These are phyloP conservation scores for Limnothrissa miodon DNA, from an alignment of 2,113 vertebrate genomes.

Conservation along the genomic window DNA sequence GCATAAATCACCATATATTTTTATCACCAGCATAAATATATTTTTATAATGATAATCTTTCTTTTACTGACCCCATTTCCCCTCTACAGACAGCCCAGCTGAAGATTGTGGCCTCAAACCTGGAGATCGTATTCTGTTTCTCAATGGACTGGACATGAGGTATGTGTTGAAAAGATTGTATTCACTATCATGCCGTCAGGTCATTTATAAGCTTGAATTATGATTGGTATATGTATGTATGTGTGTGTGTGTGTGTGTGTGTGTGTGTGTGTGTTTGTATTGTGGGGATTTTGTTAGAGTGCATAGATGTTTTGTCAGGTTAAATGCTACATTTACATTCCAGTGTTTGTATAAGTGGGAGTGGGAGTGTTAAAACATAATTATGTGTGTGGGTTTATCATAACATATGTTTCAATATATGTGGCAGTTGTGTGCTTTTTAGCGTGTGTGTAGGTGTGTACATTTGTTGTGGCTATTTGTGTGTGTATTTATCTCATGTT, in stretches of 20 bases:
- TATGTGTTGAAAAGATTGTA: slow-evolving; percentile 52
- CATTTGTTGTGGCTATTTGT: neutral
- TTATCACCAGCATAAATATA: too few relatives aligned
- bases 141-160: slow-evolving; percentile 99
- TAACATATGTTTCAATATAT: too few relatives aligned
- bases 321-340: neutral
- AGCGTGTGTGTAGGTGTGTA: neutral
- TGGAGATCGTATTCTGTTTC: slow-evolving; percentile 92
- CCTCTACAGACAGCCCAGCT: slow-evolving; percentile 84
- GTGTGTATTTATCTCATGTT: slow-evolving; percentile 6
- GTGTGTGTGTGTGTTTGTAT: neutral
- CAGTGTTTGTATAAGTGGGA: neutral
- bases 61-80: neutral
- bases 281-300: neutral
- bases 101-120: slow-evolving; percentile 90
- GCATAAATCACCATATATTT: neutral
- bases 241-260: neutral
- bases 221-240: neutral
- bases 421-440: neutral
- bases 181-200: neutral
- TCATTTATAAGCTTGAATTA: neutral
- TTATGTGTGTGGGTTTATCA: too few relatives aligned
- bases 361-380: neutral
- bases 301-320: neutral
- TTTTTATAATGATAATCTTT: neutral